Evolutionary conservation across 2,888 invertebrate species (phyloP).

Genomic region (Ophion costatus): DNA sequence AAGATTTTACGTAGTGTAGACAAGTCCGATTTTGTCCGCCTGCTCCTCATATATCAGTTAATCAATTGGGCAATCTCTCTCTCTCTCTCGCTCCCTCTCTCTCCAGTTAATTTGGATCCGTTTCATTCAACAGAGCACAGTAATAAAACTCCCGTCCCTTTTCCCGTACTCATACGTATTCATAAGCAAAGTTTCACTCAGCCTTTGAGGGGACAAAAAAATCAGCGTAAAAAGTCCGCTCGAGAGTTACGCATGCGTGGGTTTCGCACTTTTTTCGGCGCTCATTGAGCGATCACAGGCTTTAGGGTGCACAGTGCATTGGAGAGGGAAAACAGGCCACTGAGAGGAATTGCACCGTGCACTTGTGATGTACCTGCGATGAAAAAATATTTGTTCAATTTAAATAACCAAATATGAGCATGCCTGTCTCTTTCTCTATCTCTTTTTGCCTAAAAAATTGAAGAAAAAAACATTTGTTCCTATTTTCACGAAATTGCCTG

Average conservation of each 20-base stretch:
- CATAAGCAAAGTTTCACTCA: constrained; percentile 33
- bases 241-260: not conserved
- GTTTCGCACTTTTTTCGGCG: not conserved
- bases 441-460: not conserved
- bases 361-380: not conserved
- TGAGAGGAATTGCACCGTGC: not conserved
- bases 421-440: not conserved
- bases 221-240: not conserved
- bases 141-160: constrained; percentile 36
- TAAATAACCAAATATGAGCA: no score
- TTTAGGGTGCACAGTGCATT: not conserved
- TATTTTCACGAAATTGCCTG: no score
- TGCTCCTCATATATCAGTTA: no score
- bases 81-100: not conserved
- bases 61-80: not conserved
- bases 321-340: not conserved
- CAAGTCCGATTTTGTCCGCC: no score
- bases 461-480: not conserved
- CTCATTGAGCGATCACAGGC: not conserved
- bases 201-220: constrained; percentile 3
- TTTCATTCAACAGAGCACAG: constrained; percentile 29
- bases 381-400: not conserved
- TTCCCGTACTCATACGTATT: constrained; percentile 26
- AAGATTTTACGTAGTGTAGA: no score
- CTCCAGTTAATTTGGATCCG: not conserved